Evolutionary conservation across 2,797 vertebrate genomes (phyloP), one percentile per base, ranked within the genome.

Genomic region (Loris lydekkerianus): DNA sequence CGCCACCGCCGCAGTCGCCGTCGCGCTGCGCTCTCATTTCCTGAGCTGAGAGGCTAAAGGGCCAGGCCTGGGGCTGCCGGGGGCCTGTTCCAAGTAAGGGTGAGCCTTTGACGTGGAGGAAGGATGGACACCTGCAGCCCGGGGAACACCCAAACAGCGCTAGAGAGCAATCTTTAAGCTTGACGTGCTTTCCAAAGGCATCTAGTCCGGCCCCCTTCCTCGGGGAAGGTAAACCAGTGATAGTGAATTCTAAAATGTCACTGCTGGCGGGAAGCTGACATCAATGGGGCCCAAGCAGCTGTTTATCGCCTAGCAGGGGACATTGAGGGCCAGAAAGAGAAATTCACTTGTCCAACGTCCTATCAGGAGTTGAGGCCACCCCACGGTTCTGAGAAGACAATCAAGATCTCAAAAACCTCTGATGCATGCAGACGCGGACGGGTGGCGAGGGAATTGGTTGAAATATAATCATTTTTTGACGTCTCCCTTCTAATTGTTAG

Each of bases 1-100:
- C 27, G 53, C 90, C 56, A 10, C 88, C 82, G 43, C 88, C n/a
- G 95, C 95, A 84, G 89, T 89, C 20, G 53, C 14, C 4, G 86
- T 83, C 56, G 75, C 43, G 29, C 91, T 61, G 94, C 61, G 60
- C 92, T 70, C 10, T 15, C 34, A 9, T 87, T 89, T 53, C 81
- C 76, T 15, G 85, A 89, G 81, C 85, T 77, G 70, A 34, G 23
- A 20, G 43, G 49, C 92, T 85, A 10, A 88, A 82, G 67, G 49
- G 60, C 82, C 63, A 18, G 90, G 69, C 85, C 95, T 31, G 76
- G n/a, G n/a, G 27, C 20, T 75, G 76, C 25, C 0, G 0, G 43
- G 80, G 58, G 37, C 37, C 63, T 17, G 27, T 63, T 46, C 15
- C 7, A 5, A 7, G 5, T 1, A 27, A 56, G 67, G 72, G 73